Evolutionary conservation across 2,888 invertebrate genomes (phyloP), one percentile per base, ranked within the genome.

Genomic region (Endotricha flammealis): DNA sequence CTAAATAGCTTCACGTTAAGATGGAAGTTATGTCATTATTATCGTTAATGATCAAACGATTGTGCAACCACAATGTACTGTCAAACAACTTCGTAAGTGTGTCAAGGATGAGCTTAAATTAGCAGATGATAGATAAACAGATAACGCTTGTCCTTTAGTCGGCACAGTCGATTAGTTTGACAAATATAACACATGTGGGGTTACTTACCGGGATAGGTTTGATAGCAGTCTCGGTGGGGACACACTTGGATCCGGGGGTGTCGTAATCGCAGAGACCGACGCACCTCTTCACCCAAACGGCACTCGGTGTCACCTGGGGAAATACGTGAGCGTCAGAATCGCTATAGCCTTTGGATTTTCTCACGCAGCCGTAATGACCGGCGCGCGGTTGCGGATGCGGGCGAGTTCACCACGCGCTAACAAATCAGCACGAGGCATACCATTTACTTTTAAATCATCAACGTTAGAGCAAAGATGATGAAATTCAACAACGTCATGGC

Each of bases 261-360:
- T 67, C 71, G 45, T 64, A 73, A 56, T 77, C 76, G 58, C 85
- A 85, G 32, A 82, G 69, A 5, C 85, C 85, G 34, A 78, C 74
- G 52, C 85, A 86, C 7, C 79, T 64, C 47, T 82, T 82, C 35
- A 85, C 78, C 85, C 85, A 86, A 41, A 82, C 78, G 3, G 78
- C 72, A 27, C 76, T 67, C 2, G 85, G 85, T 40, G 59, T 76
- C 46, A 85, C 67, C 85, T 86, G 77, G 67, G 71, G 69, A 77
- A 72, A 67, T 42, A 69, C 63, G 43, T 36, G 14, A 38, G 41
- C 58, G 56, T 64, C 59, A 62, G 50, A 38, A 42, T 36, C 32
- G 39, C 36, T 51, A 46, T 44, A 56, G 53, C 57, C 44, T 44
- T 38, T 64, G 64, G 65, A 73, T 71, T 60, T 73, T 79, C 78